phyloP scores from a whole-genome alignment of 2,797 vertebrate species.

The Microchirus variegatus region DNA sequence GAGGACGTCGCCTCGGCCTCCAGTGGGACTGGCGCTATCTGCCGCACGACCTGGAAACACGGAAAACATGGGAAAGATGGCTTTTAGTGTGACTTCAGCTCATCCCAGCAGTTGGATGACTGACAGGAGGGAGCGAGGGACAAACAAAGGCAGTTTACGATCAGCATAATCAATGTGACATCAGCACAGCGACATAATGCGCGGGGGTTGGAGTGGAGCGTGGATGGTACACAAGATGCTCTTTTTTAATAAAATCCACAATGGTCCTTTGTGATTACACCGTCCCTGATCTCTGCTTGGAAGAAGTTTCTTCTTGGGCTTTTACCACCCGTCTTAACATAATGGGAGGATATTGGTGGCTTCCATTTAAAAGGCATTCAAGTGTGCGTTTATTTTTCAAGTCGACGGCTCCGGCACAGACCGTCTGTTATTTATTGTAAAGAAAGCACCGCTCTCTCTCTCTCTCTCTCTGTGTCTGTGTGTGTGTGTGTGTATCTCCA shows the following conservation, averaged over 20 bases:
- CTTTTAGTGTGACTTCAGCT: slow-evolving; percentile 80
- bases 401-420: slow-evolving; percentile 51
- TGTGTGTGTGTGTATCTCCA: no score
- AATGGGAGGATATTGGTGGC: slow-evolving; percentile 63
- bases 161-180: slow-evolving; percentile 90
- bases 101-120: slow-evolving; percentile 75
- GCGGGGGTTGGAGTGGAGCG: slow-evolving; percentile 43
- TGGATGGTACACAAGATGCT: slow-evolving; percentile 41
- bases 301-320: slow-evolving; percentile 58
- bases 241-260: slow-evolving; percentile 66
- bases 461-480: no score
- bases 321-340: slow-evolving; percentile 64
- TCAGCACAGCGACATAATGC: slow-evolving; percentile 76
- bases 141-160: slow-evolving; percentile 82
- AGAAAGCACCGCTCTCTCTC: slow-evolving; percentile 49
- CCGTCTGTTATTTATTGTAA: slow-evolving; percentile 50
- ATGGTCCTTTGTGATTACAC: slow-evolving; percentile 53
- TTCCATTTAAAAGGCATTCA: slow-evolving; percentile 76
- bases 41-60: slow-evolving; percentile 62
- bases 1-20: slow-evolving; percentile 55
- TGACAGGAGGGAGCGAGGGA: slow-evolving; percentile 70
- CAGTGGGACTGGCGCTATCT: slow-evolving; percentile 65
- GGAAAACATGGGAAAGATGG: slow-evolving; percentile 77
- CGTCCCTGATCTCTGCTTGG: slow-evolving; percentile 48
- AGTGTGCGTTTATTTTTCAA: slow-evolving; percentile 64